Evolutionary conservation across 2,113 vertebrate species (phyloP).

Genomic region (Ptilorrhoa leucosticta): DNA sequence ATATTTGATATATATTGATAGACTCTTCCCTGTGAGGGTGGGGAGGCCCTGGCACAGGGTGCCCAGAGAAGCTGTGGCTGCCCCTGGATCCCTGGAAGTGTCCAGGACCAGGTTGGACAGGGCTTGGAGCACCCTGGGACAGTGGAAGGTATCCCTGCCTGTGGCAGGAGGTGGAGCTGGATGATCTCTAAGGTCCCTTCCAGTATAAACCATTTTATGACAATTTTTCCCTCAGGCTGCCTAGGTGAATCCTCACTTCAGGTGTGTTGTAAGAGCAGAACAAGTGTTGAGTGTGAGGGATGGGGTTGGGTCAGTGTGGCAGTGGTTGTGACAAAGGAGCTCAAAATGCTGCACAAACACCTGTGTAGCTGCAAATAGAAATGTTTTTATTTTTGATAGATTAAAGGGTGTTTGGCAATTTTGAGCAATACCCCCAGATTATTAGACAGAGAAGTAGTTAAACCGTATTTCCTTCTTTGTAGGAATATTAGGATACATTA

Average conservation of each 20-base stretch:
- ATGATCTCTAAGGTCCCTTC: neutral
- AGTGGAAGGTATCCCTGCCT: neutral
- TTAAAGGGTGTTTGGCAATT: neutral
- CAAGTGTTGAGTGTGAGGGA: neutral
- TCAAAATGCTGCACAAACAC: neutral
- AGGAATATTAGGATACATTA: neutral
- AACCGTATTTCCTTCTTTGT: neutral
- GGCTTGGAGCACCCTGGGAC: neutral
- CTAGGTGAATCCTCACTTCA: neutral
- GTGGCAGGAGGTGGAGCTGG: too few relatives aligned
- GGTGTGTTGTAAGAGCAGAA: neutral
- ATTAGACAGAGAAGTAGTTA: neutral
- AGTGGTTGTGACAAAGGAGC: neutral
- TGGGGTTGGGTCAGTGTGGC: neutral
- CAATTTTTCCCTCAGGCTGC: neutral
- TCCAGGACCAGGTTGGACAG: rapidly evolving
- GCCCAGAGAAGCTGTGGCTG: neutral
- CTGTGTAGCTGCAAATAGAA: neutral
- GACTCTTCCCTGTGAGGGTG: neutral
- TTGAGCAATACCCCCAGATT: neutral
- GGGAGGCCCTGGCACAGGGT: rapidly evolving
- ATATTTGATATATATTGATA: neutral
- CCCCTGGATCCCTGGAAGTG: neutral
- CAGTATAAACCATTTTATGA: neutral
- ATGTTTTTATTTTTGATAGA: neutral